Conservation (phyloP, 2,113 vertebrate genomes). For the Cricetomys ansorgei region DNA sequence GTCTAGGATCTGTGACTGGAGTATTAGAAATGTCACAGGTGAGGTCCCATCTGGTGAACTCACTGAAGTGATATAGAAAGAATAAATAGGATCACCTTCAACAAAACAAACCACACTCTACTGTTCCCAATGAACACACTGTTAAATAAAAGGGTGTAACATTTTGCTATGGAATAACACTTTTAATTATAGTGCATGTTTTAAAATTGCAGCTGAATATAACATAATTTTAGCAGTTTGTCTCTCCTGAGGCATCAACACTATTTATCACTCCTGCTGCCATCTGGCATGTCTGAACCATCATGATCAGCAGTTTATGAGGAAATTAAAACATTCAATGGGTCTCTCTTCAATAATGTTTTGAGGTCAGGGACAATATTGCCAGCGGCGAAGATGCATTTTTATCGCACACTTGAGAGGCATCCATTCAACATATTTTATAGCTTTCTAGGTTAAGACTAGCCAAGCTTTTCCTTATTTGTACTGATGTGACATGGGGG, state of each 20-base stretch:
- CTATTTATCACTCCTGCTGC: constrained; percentile 86
- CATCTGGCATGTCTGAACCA: constrained; percentile 85
- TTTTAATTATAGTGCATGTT: constrained; percentile 83
- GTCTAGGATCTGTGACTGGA: background rate
- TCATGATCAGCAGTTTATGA: constrained; percentile 88
- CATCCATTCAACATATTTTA: constrained; percentile 82
- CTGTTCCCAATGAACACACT: constrained; percentile 20
- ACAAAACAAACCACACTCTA: constrained; percentile 3
- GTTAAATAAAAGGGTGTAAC: constrained; percentile 75
- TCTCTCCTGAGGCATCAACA: constrained; percentile 87
- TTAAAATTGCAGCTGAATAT: constrained; percentile 87
- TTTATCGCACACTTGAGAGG: constrained; percentile 85
- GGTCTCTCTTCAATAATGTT: constrained; percentile 82
- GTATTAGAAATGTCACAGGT: background rate
- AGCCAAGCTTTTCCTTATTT: constrained; percentile 82
- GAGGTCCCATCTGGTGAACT: background rate
- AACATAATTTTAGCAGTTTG: constrained; percentile 86
- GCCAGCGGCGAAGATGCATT: constrained; percentile 80
- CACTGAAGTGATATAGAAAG: background rate
- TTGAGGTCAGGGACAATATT: constrained; percentile 85
- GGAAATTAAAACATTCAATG: constrained; percentile 85
- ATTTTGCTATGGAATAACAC: constrained; percentile 81
- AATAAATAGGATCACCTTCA: background rate
- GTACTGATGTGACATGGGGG: constrained; percentile 79
- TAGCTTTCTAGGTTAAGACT: constrained; percentile 79